These are phyloP conservation scores for Episyrphus balteatus DNA, from an alignment of 1,140 invertebrate species.

Conservation along the genomic window DNA sequence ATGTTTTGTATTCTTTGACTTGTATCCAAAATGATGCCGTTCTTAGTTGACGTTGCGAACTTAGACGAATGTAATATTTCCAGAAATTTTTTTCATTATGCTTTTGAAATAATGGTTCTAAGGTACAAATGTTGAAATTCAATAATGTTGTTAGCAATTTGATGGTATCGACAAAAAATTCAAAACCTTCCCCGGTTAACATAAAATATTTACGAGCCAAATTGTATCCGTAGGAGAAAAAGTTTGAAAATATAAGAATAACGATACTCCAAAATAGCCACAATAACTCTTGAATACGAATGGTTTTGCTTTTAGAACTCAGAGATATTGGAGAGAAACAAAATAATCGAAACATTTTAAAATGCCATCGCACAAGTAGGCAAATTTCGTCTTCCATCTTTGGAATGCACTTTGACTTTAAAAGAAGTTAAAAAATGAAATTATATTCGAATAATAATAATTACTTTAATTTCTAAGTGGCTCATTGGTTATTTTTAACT, in stretches of 20 bases:
- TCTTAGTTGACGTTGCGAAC: no score
- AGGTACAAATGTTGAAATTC: background rate
- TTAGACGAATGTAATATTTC: no score
- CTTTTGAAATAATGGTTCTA: no score
- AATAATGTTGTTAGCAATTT: background rate
- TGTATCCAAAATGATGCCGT: no score
- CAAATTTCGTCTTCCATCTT: background rate
- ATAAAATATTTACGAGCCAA: background rate
- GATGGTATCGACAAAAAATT: slow-evolving; percentile 3
- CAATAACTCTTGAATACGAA: background rate
- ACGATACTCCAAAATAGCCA: background rate
- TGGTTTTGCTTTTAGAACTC: background rate
- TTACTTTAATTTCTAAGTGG: no score
- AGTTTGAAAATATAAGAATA: background rate
- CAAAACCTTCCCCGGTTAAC: slow-evolving; percentile 2
- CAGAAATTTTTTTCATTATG: no score
- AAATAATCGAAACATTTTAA: background rate
- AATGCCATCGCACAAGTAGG: background rate
- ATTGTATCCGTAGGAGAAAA: background rate
- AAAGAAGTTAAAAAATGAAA: no score
- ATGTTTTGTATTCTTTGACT: no score
- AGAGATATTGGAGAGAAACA: background rate
- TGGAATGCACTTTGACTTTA: no score
- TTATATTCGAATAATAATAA: no score
- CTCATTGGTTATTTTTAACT: no score